Conservation (phyloP, 2,113 vertebrate species). For the Haliaeetus leucogaster region DNA sequence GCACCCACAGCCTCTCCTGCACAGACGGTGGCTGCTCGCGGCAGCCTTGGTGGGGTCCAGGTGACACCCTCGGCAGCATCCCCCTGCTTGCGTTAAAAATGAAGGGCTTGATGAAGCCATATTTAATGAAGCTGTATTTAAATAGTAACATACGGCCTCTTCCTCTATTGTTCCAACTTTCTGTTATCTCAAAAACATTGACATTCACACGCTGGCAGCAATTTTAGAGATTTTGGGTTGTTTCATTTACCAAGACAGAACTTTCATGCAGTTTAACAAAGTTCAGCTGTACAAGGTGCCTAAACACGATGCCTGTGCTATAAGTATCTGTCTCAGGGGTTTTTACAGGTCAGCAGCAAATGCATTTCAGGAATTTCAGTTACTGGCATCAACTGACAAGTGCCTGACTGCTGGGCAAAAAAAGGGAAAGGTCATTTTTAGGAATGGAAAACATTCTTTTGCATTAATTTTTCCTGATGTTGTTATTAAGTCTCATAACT, state of each 20-base stretch:
- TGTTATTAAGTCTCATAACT: neutral
- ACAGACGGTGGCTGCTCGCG: rapidly evolving
- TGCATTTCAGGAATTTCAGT: neutral
- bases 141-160: neutral
- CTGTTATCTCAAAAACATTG: neutral
- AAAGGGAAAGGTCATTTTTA: conserved; percentile 31
- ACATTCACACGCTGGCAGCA: neutral
- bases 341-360: neutral
- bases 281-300: neutral
- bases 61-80: neutral
- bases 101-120: neutral
- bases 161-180: conserved; percentile 36
- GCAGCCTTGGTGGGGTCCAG: neutral
- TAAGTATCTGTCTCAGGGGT: neutral
- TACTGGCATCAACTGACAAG: neutral
- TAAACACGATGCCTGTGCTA: neutral
- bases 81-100: neutral
- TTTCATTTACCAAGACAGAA: neutral
- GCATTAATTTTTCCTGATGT: neutral
- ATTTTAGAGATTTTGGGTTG: neutral
- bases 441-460: neutral
- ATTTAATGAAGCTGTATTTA: neutral
- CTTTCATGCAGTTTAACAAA: conserved; percentile 12
- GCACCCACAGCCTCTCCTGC: rapidly evolving
- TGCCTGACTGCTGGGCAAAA: neutral